These are phyloP conservation scores for Proctacanthus coquilletti DNA, from an alignment of 1,140 invertebrate species.

Conservation along the genomic window DNA sequence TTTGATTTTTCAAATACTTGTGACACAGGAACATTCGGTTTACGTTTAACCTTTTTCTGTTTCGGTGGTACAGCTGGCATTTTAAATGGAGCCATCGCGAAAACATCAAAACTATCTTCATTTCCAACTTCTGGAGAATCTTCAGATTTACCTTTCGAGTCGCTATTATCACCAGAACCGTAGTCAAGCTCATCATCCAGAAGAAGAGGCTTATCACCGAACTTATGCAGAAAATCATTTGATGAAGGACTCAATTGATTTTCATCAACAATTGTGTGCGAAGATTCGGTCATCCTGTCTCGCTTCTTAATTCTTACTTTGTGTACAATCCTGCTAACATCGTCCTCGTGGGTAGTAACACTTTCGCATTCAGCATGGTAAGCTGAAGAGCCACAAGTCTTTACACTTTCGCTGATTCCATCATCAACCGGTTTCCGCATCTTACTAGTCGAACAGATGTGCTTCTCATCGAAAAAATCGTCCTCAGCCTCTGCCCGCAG, in stretches of 20 bases:
- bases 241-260: slow-evolving; percentile 24
- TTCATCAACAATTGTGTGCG: slow-evolving; percentile 10
- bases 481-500: slow-evolving; percentile 44
- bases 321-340: slow-evolving; percentile 32
- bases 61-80: slow-evolving; percentile 32
- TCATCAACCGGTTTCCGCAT: slow-evolving; percentile 33
- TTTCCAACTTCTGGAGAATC: slow-evolving; percentile 4
- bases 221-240: slow-evolving; percentile 46
- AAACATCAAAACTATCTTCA: slow-evolving; percentile 42
- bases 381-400: slow-evolving; percentile 49
- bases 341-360: slow-evolving; percentile 45
- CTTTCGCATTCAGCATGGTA: slow-evolving; percentile 59
- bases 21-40: no score
- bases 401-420: slow-evolving; percentile 47
- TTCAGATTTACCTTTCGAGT: slow-evolving; percentile 9
- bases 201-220: slow-evolving; percentile 60
- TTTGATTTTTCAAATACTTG: slow-evolving; percentile 3
- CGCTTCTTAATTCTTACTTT: slow-evolving; percentile 27
- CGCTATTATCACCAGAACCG: slow-evolving; percentile 34
- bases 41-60: no score
- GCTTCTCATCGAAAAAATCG: slow-evolving; percentile 34
- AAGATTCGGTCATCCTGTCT: slow-evolving; percentile 14
- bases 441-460: slow-evolving; percentile 14
- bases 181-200: slow-evolving; percentile 64
- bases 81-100: slow-evolving; percentile 57